These are phyloP conservation scores for Etheostoma cragini DNA, from an alignment of 2,113 vertebrate species.

Conservation along the genomic window DNA sequence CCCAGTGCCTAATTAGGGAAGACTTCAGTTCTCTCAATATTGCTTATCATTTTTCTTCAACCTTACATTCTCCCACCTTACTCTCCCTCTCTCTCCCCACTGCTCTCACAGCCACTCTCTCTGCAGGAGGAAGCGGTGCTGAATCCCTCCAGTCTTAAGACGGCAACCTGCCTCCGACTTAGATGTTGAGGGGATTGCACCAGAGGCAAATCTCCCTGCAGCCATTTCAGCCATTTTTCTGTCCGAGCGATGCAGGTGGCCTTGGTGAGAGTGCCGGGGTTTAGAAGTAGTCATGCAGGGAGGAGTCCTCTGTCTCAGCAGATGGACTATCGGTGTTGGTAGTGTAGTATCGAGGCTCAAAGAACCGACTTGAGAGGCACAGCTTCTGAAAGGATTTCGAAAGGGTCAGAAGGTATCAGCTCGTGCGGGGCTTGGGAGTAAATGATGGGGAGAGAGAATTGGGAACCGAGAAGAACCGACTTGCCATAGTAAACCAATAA, in stretches of 20 bases:
- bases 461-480: conserved; percentile 27
- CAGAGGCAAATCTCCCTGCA: conserved; percentile 65
- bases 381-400: conserved; percentile 55
- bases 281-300: conserved; percentile 57
- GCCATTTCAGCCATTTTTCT: conserved; percentile 71
- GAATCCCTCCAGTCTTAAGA: conserved; percentile 61
- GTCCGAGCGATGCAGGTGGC: conserved; percentile 62
- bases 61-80: conserved; percentile 11
- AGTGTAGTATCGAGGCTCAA: conserved; percentile 51
- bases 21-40: conserved; percentile 64
- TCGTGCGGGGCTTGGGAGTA: conserved; percentile 46
- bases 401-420: conserved; percentile 62
- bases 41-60: conserved; percentile 41
- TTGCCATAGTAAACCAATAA: conserved; percentile 46
- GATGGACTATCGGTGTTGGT: conserved; percentile 59
- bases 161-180: conserved; percentile 67
- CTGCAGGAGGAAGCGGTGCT: conserved; percentile 40
- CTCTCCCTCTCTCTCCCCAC: neutral
- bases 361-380: conserved; percentile 59
- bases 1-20: conserved; percentile 71
- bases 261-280: conserved; percentile 30
- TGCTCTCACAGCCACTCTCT: conserved; percentile 32
- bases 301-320: conserved; percentile 66
- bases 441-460: conserved; percentile 55
- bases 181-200: conserved; percentile 58